Base-by-base conservation (phyloP, 2,113 vertebrate species). In the Calidris pygmaea region DNA sequence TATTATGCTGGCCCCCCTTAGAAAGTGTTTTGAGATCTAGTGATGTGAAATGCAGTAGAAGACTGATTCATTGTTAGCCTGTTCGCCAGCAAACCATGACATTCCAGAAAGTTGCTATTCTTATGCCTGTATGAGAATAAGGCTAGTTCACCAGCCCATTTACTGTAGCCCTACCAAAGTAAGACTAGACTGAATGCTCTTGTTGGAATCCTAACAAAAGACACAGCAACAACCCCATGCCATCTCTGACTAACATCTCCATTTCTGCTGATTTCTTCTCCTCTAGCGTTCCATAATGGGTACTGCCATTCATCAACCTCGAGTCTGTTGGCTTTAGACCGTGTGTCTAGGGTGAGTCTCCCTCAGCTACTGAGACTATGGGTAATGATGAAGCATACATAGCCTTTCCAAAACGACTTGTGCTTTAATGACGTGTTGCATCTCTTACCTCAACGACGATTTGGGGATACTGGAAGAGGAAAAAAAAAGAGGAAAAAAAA, bases 381-480 rank as follows among this genome's bases (percentile, higher is more conserved):
- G 18, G 43, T 13, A 63, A 59, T 59, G 52, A 27, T 43, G 45
- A 65, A 79, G 7, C 12, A 58, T 35, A 58, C 20, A 32, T 2
- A 68, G 35, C 10, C 43, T 75, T 76, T 78, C 52, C 29, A 87
- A 76, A 85, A 16, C 10, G 91, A 37, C 8, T 45, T 56, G 30
- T 56, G 15, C 6, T 93, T 68, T 50, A 60, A 68, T 37, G 34
- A 59, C 6, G 11, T 13, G 20, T 8, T 60, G 48, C 34, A 30
- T 70, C 11, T 89, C 96, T 97, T 97, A 98, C 97, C 97, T 90
- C 62, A 47, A 97, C 41, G 48, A 8, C 5, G 80, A 98, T 96
- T 79, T 17, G 59, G 17, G 93, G 94, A 85, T 97, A 97, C 97
- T 98, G 85, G 71, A 96, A 66, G 27, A 87, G 27, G 34, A 17